Conservation (phyloP, 2,888 invertebrate species). For the Agonopterix subpropinquella region DNA sequence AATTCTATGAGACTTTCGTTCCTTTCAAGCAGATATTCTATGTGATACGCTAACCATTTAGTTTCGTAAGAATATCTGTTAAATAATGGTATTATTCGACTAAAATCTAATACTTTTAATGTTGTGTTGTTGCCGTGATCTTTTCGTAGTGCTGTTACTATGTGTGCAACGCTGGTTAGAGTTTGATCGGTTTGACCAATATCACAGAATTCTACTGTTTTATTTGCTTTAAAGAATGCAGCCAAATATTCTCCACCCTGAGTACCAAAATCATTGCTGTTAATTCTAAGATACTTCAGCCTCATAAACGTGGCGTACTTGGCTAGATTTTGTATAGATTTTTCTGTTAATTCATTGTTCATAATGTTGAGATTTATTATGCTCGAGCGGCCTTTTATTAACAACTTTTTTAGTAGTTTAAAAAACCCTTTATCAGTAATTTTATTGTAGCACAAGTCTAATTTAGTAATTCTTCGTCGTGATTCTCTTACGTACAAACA, state of each 20-base stretch:
- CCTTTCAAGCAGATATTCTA: slow-evolving; percentile 53
- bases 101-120: slow-evolving; percentile 55
- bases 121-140: slow-evolving; percentile 48
- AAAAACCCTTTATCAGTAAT: slow-evolving; percentile 70
- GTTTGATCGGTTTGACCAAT: slow-evolving; percentile 76
- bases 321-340: slow-evolving; percentile 49
- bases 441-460: slow-evolving; percentile 75
- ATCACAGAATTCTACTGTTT: slow-evolving; percentile 64
- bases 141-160: slow-evolving; percentile 59
- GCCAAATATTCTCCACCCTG: slow-evolving; percentile 72
- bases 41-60: slow-evolving; percentile 68
- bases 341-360: slow-evolving; percentile 68
- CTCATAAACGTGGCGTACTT: slow-evolving; percentile 51
- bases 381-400: slow-evolving; percentile 60
- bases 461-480: slow-evolving; percentile 53
- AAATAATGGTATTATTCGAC: slow-evolving; percentile 47
- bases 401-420: slow-evolving; percentile 52
- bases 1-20: slow-evolving; percentile 67
- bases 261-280: slow-evolving; percentile 75
- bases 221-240: slow-evolving; percentile 58
- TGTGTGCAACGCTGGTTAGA: slow-evolving; percentile 69
- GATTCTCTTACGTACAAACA: slow-evolving; percentile 58
- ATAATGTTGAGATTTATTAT: slow-evolving; percentile 72
- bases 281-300: slow-evolving; percentile 69
- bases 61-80: slow-evolving; percentile 57